These are phyloP conservation scores for Channa striata DNA, from an alignment of 2,797 vertebrate species.

Conservation along the genomic window DNA sequence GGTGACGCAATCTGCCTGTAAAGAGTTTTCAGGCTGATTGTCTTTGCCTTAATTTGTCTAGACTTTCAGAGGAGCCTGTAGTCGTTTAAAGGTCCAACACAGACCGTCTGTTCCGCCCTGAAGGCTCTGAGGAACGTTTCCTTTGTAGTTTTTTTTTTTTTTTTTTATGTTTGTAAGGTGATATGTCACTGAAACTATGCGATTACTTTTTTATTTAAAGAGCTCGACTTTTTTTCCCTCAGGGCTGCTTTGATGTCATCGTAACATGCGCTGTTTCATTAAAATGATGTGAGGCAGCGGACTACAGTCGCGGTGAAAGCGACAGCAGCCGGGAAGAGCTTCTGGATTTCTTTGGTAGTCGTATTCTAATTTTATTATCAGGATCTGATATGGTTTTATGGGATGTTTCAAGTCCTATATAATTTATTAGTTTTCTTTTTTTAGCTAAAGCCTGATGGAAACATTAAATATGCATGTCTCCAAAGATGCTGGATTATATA, in stretches of 20 bases:
- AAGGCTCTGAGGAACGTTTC: conserved; percentile 17
- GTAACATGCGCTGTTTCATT: conserved; percentile 14
- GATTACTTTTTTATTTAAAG: conserved; percentile 32
- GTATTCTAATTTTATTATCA: conserved; percentile 6
- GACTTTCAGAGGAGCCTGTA: neutral
- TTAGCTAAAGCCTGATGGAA: conserved; percentile 1
- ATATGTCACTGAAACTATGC: conserved; percentile 28
- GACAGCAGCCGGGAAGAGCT: neutral
- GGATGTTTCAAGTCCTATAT: neutral
- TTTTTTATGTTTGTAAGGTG: conserved; percentile 27
- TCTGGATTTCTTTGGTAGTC: conserved; percentile 3
- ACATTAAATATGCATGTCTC: neutral
- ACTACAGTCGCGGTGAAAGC: too few relatives aligned
- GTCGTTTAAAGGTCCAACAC: conserved; percentile 8
- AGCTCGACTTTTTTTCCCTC: conserved; percentile 14
- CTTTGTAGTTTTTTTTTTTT: neutral
- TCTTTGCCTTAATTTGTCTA: neutral
- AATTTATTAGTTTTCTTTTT: neutral
- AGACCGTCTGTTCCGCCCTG: conserved; percentile 10
- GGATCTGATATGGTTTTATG: neutral
- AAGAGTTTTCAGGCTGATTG: neutral
- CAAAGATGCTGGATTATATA: too few relatives aligned
- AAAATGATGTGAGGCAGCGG: conserved; percentile 35
- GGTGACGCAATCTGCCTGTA: neutral
- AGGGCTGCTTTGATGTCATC: conserved; percentile 31